Base-by-base conservation (phyloP, 2,113 vertebrate genomes). In the Brienomyrus brachyistius region DNA sequence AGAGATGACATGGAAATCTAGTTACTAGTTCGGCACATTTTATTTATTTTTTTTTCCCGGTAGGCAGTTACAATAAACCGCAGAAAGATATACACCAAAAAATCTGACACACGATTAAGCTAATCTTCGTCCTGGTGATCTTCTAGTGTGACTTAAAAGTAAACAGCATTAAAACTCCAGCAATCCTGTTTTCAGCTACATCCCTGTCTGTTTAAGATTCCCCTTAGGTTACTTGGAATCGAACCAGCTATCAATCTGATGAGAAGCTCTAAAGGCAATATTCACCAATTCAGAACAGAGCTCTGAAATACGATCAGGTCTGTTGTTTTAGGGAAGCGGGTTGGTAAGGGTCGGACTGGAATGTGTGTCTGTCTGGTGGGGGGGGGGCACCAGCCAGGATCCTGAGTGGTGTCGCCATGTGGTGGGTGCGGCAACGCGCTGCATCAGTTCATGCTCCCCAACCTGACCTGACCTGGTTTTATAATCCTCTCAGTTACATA, bases 71-170 rank as follows among this genome's bases (percentile, higher is more conserved):
- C 88, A 91, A 90, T 91, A 91, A 92, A 89, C 91, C 91, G 86
- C 91, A 77, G 90, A 88, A 90, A 89, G 23, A 84, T 43, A 91
- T 92, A 88, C 91, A 59, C 89, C 85, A 87, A 92, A 83, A 83
- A 91, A 93, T 90, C 91, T 93, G 93, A 93, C 94, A 93, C 45
- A 82, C 70, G 89, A 94, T 94, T 94, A 94, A 92, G 90, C 92
- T 94, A 93, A 94, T 94, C 93, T 94, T 89, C 50, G 86, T 62
- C 40, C 87, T 77, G 90, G 88, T 83, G 91, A 91, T 91, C 83
- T 88, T 40, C 27, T 62, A 54, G 82, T 13, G n/a, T 83, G 87
- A 54, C 62, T 80, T 91, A 92, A 89, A 90, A 92, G 91, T 92
- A 93, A 94, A 94, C 92, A 92, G 91, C 86, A 91, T 93, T 93